Evolutionary conservation across 2,888 invertebrate genomes (phyloP).

Genomic region (Endotricha flammealis): DNA sequence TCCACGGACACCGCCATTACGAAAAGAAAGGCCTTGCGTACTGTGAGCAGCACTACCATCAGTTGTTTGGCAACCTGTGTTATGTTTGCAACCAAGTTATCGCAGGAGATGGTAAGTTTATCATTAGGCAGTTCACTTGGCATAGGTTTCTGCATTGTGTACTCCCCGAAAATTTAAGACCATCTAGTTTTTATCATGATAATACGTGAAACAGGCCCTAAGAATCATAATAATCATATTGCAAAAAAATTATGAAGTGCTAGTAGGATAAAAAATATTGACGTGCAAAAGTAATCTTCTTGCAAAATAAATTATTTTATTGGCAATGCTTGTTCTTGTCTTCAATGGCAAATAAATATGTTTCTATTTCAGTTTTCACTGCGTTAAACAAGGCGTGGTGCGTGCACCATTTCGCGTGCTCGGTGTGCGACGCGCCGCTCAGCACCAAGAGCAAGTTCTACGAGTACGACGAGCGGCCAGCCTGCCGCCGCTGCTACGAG

Average conservation of each 20-base stretch:
- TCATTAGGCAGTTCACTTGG: too few species aligned
- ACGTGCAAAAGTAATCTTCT: too few species aligned
- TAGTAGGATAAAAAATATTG: too few species aligned
- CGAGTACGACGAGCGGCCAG: slow-evolving; percentile 98
- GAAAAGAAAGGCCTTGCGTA: slow-evolving; percentile 99
- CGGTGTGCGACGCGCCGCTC: slow-evolving; percentile 96
- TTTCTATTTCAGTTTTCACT: slow-evolving; percentile 87
- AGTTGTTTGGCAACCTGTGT: slow-evolving; percentile 98
- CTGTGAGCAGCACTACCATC: slow-evolving; percentile 99
- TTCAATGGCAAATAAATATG: too few species aligned
- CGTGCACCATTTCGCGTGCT: slow-evolving; percentile 98
- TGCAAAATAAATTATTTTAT: too few species aligned
- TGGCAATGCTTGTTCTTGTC: too few species aligned
- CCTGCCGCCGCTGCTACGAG: slow-evolving; percentile 99
- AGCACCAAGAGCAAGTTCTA: slow-evolving; percentile 99
- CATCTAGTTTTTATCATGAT: too few species aligned
- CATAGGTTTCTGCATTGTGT: too few species aligned
- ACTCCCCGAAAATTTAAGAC: too few species aligned
- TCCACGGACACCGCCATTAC: slow-evolving; percentile 98
- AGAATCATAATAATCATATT: too few species aligned
- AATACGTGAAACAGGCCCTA: too few species aligned
- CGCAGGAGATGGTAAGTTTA: slow-evolving; percentile 91
- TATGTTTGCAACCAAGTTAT: slow-evolving; percentile 99
- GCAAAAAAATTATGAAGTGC: too few species aligned
- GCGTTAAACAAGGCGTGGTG: slow-evolving; percentile 99